phyloP scores from a whole-genome alignment of 1,140 invertebrate species.

The Hetaerina americana region DNA sequence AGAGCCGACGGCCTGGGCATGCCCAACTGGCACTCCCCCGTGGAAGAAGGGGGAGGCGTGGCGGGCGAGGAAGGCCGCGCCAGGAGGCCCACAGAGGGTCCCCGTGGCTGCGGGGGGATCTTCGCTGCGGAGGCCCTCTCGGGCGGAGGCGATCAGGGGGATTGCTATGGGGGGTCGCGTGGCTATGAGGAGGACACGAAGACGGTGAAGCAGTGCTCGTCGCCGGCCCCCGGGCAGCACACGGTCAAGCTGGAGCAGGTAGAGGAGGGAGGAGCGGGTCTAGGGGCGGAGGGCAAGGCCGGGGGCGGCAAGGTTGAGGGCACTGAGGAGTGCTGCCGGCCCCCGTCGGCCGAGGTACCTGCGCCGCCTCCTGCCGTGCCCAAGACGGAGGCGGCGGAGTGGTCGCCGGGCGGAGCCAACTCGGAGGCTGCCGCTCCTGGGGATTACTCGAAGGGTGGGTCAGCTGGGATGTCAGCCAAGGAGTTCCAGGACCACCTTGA shows the following conservation, averaged over 20 bases:
- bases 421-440: neutral
- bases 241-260: neutral
- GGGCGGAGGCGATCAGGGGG: neutral
- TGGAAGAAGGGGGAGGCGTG: slow-evolving; percentile 1
- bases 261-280: neutral
- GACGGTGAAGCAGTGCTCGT: neutral
- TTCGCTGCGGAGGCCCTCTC: neutral
- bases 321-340: neutral
- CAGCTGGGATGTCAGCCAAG: slow-evolving; percentile 20
- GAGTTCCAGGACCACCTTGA: slow-evolving; percentile 48
- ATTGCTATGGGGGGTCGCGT: neutral
- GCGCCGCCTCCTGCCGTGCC: neutral
- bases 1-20: neutral
- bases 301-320: neutral
- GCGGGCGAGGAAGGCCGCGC: too few relatives aligned
- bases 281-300: neutral
- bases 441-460: neutral
- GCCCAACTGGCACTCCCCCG: slow-evolving; percentile 12
- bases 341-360: too few relatives aligned
- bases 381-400: slow-evolving; percentile 4
- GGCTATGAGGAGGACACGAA: neutral
- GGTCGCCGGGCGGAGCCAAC: neutral
- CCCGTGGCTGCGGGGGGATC: slow-evolving; percentile 10
- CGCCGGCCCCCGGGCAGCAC: neutral
- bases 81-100: too few relatives aligned